Evolutionary conservation across 2,797 vertebrate species (phyloP), one percentile per base, ranked within the genome.

Genomic region (Gymnopithys bicolor): DNA sequence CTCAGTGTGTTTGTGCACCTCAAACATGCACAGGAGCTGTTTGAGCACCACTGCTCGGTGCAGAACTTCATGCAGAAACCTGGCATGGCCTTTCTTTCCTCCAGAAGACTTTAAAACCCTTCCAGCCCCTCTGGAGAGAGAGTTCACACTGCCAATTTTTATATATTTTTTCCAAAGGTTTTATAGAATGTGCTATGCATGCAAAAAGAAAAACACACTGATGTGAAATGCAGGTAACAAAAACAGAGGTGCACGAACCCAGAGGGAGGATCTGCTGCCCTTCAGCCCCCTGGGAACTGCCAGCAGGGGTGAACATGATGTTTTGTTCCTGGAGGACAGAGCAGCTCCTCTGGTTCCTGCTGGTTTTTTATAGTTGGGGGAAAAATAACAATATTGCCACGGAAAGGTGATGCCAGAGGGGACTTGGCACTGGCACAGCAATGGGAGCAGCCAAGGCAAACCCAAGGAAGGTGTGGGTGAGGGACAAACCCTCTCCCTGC

Each of bases 151-250:
- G 96, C 95, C 90, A 96, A 78, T 67, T 92, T 83, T 68, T 55
- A 25, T 85, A 25, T 53, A 11, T 69, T 70, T 73, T 66, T 89
- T 88, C 51, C 70, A 75, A 94, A 89, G 92, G 97, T 94, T 96
- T 98, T 95, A 96, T 66, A 94, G 95, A 96, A 95, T 97, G 96
- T 94, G 93, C 95, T 84, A 93, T 84, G 96, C 75, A 85, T 96
- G 94, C 91, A 96, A 84, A 96, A 98, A 95, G 95, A 46, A 96
- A 97, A 97, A 98, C 89, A 93, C 83, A 89, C 95, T 64, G 37
- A 27, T 91, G 84, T 45, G 89, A 88, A 95, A 86, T 70, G 83
- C 1, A 68, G 91, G 94, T 89, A 90, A 88, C 94, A 60, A 80
- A 90, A 94, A 94, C 45, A 97, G 91, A 90, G 8, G 2, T 30